phyloP scores from a whole-genome alignment of 2,113 vertebrate species.

The Pituophis catenifer region DNA sequence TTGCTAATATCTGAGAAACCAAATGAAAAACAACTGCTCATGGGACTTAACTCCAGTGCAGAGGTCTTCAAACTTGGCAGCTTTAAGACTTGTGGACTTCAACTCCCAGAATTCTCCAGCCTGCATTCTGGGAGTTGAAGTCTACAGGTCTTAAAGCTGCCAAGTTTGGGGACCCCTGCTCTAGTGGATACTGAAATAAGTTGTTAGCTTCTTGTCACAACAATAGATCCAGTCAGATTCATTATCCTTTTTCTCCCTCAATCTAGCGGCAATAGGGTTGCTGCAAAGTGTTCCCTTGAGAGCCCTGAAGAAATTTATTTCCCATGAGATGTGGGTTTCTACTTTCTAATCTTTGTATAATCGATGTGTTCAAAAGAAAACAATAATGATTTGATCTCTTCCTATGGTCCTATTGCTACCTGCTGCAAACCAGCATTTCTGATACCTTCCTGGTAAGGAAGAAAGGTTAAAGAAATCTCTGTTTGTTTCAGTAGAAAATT shows the following conservation, averaged over 20 bases:
- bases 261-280: background rate
- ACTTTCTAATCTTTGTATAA: background rate
- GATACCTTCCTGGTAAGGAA: background rate
- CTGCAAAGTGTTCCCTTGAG: background rate
- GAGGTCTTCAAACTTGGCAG: too few species aligned
- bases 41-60: background rate
- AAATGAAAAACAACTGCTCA: background rate
- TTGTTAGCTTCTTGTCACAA: background rate
- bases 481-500: background rate
- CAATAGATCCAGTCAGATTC: background rate
- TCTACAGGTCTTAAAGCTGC: too few species aligned
- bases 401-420: background rate
- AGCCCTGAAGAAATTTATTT: background rate
- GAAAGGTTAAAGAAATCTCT: background rate
- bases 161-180: background rate
- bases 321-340: background rate
- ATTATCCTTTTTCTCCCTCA: background rate
- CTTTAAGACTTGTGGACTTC: too few species aligned
- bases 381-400: background rate
- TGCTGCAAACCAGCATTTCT: background rate
- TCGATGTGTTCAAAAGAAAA: background rate
- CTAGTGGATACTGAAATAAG: background rate
- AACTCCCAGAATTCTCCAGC: too few species aligned
- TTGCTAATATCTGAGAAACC: background rate
- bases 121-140: too few species aligned